These are phyloP conservation scores for Drosophila greeni DNA, from an alignment of 2,888 invertebrate genomes.

Conservation along the genomic window DNA sequence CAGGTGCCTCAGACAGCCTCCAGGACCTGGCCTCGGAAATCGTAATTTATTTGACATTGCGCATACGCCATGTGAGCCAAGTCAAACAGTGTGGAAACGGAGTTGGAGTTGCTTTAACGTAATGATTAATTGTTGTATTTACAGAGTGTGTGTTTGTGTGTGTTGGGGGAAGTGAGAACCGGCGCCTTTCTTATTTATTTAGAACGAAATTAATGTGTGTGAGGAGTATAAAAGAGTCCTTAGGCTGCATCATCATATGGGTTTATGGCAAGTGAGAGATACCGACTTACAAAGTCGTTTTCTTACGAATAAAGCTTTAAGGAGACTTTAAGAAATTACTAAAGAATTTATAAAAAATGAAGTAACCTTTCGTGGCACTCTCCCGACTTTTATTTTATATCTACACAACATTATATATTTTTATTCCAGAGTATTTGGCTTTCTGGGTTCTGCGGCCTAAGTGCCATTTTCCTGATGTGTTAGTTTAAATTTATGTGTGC, in stretches of 20 bases:
- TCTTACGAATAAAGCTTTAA: not conserved
- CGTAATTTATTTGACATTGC: constrained; percentile 69
- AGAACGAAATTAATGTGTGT: constrained; percentile 44
- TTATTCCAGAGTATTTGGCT: constrained; percentile 5
- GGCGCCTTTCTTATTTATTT: constrained; percentile 62
- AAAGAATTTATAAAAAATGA: not conserved
- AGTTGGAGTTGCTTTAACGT: constrained; percentile 56
- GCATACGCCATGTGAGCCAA: constrained; percentile 64
- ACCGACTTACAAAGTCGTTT: not conserved
- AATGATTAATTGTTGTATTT: constrained; percentile 66
- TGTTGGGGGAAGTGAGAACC: constrained; percentile 16
- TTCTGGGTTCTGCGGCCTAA: not conserved
- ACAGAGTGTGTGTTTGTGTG: constrained; percentile 10
- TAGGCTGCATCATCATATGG: constrained; percentile 1
- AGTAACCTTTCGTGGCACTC: no score
- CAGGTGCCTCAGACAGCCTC: constrained; percentile 28
- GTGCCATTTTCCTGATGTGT: constrained; percentile 6
- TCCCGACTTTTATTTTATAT: no score
- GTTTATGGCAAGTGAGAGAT: not conserved
- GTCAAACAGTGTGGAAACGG: constrained; percentile 16
- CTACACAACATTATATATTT: no score
- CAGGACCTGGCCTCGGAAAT: constrained; percentile 35
- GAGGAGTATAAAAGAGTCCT: constrained; percentile 14
- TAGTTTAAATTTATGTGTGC: constrained; percentile 62
- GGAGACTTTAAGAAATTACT: not conserved